A percentile compares a stretch with the other conserved stretches of the same genome.
phyloP scores from a whole-genome alignment of 2,888 invertebrate species.

The Agyllia agylla region DNA sequence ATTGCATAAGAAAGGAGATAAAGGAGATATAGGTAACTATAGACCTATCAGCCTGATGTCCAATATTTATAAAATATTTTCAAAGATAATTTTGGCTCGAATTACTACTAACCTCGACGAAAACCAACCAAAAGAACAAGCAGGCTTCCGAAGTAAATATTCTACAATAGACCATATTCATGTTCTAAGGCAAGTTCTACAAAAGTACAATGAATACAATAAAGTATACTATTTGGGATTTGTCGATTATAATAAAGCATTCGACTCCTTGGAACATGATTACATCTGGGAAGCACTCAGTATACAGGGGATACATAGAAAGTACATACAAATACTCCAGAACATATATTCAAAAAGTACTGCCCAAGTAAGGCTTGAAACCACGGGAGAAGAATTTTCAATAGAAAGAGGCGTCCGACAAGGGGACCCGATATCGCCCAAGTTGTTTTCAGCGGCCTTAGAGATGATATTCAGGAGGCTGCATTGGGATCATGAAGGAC shows the following conservation, averaged over 20 bases:
- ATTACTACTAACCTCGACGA: slow-evolving; percentile 45
- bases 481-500: slow-evolving; percentile 28
- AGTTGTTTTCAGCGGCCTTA: slow-evolving; percentile 23
- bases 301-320: background rate
- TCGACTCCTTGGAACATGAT: slow-evolving; percentile 8
- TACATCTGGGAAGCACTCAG: background rate
- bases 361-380: background rate
- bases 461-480: slow-evolving; percentile 28
- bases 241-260: slow-evolving; percentile 24
- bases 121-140: slow-evolving; percentile 28
- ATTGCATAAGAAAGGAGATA: slow-evolving; percentile 55
- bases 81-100: slow-evolving; percentile 56
- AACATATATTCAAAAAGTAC: background rate
- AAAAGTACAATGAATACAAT: slow-evolving; percentile 19
- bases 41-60: slow-evolving; percentile 63
- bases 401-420: background rate
- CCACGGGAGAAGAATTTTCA: background rate
- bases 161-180: slow-evolving; percentile 26
- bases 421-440: slow-evolving; percentile 1
- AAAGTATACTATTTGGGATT: slow-evolving; percentile 12
- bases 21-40: slow-evolving; percentile 53
- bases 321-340: background rate
- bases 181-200: background rate
- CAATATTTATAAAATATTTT: slow-evolving; percentile 61
- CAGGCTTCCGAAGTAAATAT: slow-evolving; percentile 10